A percentile compares a stretch with the other conserved stretches of the same genome.
Evolutionary conservation across 2,113 vertebrate genomes (phyloP).

Genomic region (Orthonyx spaldingii): DNA sequence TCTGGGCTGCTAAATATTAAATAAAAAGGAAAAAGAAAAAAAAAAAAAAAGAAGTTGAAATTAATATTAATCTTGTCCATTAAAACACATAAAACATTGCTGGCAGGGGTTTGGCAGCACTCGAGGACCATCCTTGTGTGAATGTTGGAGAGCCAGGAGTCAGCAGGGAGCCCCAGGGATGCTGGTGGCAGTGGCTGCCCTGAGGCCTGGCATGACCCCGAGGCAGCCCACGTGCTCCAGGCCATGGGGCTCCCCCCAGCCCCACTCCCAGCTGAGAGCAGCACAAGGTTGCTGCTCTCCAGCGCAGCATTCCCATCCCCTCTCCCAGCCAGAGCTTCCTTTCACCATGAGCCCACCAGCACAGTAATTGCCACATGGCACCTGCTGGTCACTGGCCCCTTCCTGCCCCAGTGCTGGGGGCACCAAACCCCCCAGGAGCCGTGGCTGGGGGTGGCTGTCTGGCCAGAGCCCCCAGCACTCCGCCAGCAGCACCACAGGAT

Average conservation of each 20-base stretch:
- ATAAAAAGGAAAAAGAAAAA: background rate
- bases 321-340: background rate
- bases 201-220: fast-evolving
- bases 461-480: background rate
- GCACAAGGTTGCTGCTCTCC: fast-evolving
- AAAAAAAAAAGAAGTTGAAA: background rate
- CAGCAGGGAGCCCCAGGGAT: background rate
- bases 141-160: background rate
- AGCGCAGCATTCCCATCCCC: background rate
- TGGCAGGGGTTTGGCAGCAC: background rate
- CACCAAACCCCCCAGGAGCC: background rate
- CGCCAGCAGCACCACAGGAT: fast-evolving
- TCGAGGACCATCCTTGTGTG: background rate
- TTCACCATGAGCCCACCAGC: background rate
- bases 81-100: conserved; percentile 12
- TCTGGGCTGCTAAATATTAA: conserved; percentile 46
- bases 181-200: background rate
- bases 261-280: background rate
- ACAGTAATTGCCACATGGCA: background rate
- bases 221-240: background rate
- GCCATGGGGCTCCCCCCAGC: background rate
- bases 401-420: fast-evolving
- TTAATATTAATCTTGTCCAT: conserved; percentile 61
- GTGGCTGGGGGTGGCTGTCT: fast-evolving
- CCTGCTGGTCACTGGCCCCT: background rate